Evolutionary conservation across 2,113 vertebrate genomes (phyloP).

Genomic region (Crypturellus undulatus): DNA sequence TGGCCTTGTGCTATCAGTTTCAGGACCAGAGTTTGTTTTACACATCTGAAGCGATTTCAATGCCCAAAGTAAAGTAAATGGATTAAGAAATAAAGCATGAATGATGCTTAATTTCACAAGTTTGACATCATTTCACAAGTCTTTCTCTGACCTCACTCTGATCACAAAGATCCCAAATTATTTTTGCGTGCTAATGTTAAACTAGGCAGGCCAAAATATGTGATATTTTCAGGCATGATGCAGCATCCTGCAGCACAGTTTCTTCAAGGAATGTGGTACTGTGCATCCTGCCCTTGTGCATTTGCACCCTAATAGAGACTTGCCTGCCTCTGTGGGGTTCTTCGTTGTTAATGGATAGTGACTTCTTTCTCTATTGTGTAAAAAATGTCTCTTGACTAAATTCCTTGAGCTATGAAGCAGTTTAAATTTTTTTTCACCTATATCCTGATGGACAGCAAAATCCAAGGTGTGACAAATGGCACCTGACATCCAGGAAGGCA

Average conservation of each 20-base stretch:
- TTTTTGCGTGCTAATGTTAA: neutral
- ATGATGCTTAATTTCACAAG: too few relatives aligned
- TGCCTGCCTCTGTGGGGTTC: neutral
- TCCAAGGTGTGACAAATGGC: conserved; percentile 80
- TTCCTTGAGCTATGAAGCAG: conserved; percentile 69
- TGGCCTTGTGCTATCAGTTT: neutral
- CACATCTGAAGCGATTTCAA: neutral
- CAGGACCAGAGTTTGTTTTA: neutral
- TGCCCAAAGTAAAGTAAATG: neutral
- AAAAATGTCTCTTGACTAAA: conserved; percentile 63
- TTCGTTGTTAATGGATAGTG: conserved; percentile 40
- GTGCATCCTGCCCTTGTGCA: conserved; percentile 18
- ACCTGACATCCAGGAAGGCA: conserved; percentile 81
- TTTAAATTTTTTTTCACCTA: conserved; percentile 51
- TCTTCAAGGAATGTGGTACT: neutral
- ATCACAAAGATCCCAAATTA: too few relatives aligned
- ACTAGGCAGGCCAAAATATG: neutral
- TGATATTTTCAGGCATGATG: neutral
- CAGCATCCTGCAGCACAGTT: neutral
- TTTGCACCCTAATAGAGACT: neutral
- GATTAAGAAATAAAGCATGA: neutral
- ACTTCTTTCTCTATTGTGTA: conserved; percentile 24
- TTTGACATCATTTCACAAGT: neutral
- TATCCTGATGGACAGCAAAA: conserved; percentile 81
- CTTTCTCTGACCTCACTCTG: neutral